Percentiles rank a stretch among this genome's conserved stretches.
These are phyloP conservation scores for Macquaria ambigua DNA, from an alignment of 2,113 vertebrate species.

Conservation along the genomic window DNA sequence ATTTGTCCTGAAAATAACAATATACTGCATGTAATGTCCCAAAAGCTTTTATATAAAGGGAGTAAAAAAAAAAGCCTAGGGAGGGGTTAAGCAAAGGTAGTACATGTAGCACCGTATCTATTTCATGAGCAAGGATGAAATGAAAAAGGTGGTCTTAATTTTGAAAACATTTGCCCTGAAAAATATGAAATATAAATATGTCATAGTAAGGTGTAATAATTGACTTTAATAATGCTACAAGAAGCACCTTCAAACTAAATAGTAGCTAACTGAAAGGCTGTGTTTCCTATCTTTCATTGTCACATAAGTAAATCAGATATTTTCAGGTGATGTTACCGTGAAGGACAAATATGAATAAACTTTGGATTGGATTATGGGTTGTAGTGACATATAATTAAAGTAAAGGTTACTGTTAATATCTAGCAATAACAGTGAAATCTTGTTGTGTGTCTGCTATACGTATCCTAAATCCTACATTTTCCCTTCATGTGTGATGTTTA, in stretches of 20 bases:
- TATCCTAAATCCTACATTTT: not conserved
- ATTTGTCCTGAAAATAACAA: not conserved
- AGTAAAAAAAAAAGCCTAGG: not conserved
- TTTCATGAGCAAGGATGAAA: not conserved
- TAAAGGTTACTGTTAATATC: constrained; percentile 10
- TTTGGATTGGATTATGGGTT: not conserved
- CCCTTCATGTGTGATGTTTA: not conserved
- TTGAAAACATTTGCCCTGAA: not conserved
- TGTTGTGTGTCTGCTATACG: not conserved
- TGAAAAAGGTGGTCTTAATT: not conserved
- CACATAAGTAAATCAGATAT: not conserved
- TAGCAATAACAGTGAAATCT: not conserved
- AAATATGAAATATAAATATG: not conserved
- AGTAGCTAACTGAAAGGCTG: not conserved
- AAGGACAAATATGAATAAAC: not conserved
- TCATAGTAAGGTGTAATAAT: not conserved
- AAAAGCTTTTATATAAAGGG: not conserved
- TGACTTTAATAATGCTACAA: not conserved
- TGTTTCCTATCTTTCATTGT: not conserved
- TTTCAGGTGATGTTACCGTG: not conserved
- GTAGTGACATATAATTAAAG: not conserved
- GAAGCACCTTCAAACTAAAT: not conserved
- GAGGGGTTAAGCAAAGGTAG: not conserved
- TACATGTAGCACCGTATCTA: not conserved
- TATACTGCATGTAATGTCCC: not conserved